phyloP scores from a whole-genome alignment of 2,113 vertebrate genomes.

The Gulo gulo region DNA sequence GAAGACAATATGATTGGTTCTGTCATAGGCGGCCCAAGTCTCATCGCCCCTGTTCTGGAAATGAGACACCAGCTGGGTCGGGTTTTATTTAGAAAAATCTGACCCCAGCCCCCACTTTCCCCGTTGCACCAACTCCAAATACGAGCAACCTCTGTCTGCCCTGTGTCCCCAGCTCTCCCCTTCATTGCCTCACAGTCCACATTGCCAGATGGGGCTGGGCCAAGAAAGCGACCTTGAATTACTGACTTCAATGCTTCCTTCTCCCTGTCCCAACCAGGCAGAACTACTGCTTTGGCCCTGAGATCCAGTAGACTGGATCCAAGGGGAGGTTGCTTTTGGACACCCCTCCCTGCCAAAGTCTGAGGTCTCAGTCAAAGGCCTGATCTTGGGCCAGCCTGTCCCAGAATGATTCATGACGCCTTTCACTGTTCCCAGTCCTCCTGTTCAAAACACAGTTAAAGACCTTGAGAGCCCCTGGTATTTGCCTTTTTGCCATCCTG shows the following conservation, averaged over 20 bases:
- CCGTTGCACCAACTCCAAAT: neutral
- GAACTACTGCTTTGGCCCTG: neutral
- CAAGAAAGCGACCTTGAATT: constrained; percentile 50
- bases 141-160: neutral
- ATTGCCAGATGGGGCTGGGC: neutral
- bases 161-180: neutral
- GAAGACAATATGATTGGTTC: neutral
- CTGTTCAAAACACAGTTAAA: neutral
- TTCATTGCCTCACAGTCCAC: neutral
- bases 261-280: neutral
- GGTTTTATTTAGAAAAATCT: neutral
- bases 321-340: neutral
- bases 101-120: neutral
- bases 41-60: neutral
- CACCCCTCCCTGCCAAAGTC: neutral
- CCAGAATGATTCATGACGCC: neutral
- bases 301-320: neutral
- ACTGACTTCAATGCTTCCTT: neutral
- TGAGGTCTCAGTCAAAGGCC: neutral
- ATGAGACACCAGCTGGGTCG: neutral
- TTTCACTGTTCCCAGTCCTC: neutral
- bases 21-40: no score
- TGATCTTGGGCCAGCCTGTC: neutral
- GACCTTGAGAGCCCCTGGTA: neutral
- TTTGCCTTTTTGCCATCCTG: neutral